Conservation (phyloP, 2,797 vertebrate genomes). For the Bovichtus diacanthus region DNA sequence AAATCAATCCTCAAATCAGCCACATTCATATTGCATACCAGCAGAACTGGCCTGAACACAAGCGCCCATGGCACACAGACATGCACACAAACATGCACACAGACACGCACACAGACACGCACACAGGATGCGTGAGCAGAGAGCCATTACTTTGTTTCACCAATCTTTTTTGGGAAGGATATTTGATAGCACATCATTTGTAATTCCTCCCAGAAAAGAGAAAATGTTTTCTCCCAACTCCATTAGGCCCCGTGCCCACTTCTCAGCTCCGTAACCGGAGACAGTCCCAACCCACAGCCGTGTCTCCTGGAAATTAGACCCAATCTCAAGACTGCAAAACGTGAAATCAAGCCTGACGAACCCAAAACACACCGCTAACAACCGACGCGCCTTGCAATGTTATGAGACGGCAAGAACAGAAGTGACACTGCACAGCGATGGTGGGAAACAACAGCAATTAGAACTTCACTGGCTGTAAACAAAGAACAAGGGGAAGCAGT, state of each 20-base stretch:
- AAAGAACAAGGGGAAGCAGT: slow-evolving; percentile 12
- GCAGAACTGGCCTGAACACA: slow-evolving; percentile 8
- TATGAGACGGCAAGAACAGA: slow-evolving; percentile 29
- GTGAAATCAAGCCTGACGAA: slow-evolving; percentile 52
- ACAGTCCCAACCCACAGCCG: slow-evolving; percentile 38
- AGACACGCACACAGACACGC: neutral
- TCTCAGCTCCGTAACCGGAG: slow-evolving; percentile 49
- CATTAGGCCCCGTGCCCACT: slow-evolving; percentile 64
- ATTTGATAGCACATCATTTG: slow-evolving; percentile 44
- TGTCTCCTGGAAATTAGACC: slow-evolving; percentile 57
- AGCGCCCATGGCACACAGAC: neutral
- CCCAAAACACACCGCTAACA: slow-evolving; percentile 48
- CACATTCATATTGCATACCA: slow-evolving; percentile 34
- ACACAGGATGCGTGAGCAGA: neutral
- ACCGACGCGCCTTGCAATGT: slow-evolving; percentile 43
- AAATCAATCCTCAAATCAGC: slow-evolving; percentile 56
- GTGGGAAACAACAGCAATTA: slow-evolving; percentile 47
- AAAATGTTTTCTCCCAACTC: slow-evolving; percentile 58
- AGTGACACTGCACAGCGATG: neutral
- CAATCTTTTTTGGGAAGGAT: slow-evolving; percentile 33
- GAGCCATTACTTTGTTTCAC: slow-evolving; percentile 54
- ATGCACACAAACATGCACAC: neutral
- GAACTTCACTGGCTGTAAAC: slow-evolving; percentile 34
- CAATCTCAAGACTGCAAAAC: slow-evolving; percentile 48
- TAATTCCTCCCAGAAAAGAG: slow-evolving; percentile 41